Percentiles rank a stretch among this genome's conserved stretches.
These are phyloP conservation scores for Zelleria hepariella DNA, from an alignment of 2,888 invertebrate species.

Conservation along the genomic window DNA sequence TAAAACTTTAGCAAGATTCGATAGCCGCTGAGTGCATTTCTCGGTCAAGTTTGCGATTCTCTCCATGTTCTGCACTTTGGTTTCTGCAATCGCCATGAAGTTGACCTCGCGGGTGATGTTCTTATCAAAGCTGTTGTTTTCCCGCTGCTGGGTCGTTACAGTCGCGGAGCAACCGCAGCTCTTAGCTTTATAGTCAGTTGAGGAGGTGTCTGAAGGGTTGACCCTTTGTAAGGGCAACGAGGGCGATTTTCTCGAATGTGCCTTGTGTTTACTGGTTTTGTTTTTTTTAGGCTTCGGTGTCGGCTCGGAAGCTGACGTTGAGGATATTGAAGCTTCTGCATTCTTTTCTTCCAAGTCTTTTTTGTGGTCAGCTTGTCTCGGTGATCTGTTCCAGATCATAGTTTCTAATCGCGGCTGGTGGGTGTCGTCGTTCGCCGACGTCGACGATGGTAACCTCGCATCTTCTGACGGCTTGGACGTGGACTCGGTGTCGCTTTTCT, in stretches of 20 bases:
- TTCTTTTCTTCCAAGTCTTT: neutral
- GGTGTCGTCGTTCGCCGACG: slow-evolving; percentile 24
- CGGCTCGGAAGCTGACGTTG: neutral
- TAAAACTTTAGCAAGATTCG: slow-evolving; percentile 57
- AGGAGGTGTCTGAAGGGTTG: neutral
- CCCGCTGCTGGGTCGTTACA: neutral
- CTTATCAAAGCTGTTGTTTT: neutral
- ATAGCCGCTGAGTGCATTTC: slow-evolving; percentile 59
- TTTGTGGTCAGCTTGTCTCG: neutral
- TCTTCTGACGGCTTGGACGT: neutral
- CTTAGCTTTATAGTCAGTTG: neutral
- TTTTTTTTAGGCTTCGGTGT: neutral
- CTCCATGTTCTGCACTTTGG: slow-evolving; percentile 62
- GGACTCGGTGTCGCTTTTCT: slow-evolving; percentile 13
- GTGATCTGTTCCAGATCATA: neutral
- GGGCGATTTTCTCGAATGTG: neutral
- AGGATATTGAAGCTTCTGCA: neutral
- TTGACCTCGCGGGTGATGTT: slow-evolving; percentile 29
- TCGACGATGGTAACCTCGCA: slow-evolving; percentile 12
- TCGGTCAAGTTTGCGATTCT: slow-evolving; percentile 63
- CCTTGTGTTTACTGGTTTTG: neutral
- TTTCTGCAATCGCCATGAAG: slow-evolving; percentile 50
- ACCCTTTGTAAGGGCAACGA: neutral
- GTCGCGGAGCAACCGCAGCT: neutral
- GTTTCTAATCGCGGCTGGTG: neutral